phyloP scores from a whole-genome alignment of 2,888 invertebrate species.

The Exephanes ischioxanthus region DNA sequence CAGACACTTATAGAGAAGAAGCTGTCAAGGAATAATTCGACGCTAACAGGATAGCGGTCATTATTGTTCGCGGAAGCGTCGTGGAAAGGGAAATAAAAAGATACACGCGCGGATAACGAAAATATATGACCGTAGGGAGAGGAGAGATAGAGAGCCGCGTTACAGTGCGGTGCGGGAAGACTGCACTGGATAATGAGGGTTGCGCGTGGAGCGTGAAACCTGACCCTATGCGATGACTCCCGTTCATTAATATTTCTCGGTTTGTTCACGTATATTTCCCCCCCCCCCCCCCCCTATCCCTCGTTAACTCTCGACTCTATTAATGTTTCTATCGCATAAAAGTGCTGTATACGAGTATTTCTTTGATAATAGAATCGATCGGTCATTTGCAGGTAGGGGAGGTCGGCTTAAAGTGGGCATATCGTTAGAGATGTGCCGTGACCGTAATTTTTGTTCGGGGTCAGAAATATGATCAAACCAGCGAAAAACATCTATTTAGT shows the following conservation, averaged over 20 bases:
- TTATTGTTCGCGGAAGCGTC: conserved; percentile 61
- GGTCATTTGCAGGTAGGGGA: not conserved
- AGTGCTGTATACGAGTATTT: conserved; percentile 2
- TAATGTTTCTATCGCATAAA: not conserved
- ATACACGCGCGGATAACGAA: conserved; percentile 65
- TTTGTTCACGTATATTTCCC: not conserved
- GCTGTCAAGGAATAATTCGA: conserved; percentile 27
- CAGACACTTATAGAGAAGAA: conserved; percentile 6
- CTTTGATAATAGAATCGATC: not conserved
- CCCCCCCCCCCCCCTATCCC: not conserved
- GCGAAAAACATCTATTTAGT: too few species aligned
- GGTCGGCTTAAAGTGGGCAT: not conserved
- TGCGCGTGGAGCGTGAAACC: conserved; percentile 70
- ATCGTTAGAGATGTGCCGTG: too few species aligned
- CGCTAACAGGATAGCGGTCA: conserved; percentile 57
- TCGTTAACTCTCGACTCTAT: not conserved
- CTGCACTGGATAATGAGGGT: conserved; percentile 68
- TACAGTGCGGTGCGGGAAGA: conserved; percentile 56
- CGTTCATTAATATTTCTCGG: conserved; percentile 44
- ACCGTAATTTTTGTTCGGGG: too few species aligned
- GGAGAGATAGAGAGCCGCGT: conserved; percentile 64
- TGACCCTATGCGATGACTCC: conserved; percentile 60
- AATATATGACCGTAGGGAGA: conserved; percentile 69
- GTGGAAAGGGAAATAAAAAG: conserved; percentile 63
- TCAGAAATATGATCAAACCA: too few species aligned